Percentiles rank a stretch among this genome's conserved stretches.
These are phyloP conservation scores for Oreocharis arfaki DNA, from an alignment of 2,113 vertebrate species.

Conservation along the genomic window DNA sequence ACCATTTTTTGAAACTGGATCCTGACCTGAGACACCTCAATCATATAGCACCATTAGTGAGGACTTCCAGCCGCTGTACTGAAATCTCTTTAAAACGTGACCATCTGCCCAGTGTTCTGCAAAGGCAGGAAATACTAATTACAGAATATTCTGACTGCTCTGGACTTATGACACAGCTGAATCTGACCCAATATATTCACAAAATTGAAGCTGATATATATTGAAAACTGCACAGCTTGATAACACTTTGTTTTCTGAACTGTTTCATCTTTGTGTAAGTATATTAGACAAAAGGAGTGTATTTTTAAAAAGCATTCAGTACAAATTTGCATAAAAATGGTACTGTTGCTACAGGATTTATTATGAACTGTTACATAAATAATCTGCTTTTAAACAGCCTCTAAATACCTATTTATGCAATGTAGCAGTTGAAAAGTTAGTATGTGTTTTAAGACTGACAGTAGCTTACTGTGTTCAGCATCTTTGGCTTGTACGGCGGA, in stretches of 20 bases:
- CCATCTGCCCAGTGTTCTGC: background rate
- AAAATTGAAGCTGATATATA: background rate
- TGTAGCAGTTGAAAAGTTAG: background rate
- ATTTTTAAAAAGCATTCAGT: background rate
- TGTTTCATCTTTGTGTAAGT: background rate
- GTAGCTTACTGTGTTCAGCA: background rate
- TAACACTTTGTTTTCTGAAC: background rate
- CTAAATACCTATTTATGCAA: constrained; percentile 23
- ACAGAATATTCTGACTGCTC: background rate
- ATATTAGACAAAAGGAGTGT: background rate
- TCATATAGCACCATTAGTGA: background rate
- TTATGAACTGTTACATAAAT: constrained; percentile 13
- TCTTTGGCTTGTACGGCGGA: background rate
- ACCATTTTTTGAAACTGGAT: background rate
- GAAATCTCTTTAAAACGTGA: background rate
- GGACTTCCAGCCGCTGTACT: background rate
- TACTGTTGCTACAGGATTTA: background rate
- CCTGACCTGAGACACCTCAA: background rate
- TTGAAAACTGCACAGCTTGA: background rate
- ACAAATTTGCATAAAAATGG: constrained; percentile 3
- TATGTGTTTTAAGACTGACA: background rate
- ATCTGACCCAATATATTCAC: background rate
- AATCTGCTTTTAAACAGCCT: constrained; percentile 1
- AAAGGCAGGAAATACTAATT: background rate
- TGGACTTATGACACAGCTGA: background rate